Evolutionary conservation across 2,888 invertebrate genomes (phyloP).

Genomic region (Chironomus tentans): DNA sequence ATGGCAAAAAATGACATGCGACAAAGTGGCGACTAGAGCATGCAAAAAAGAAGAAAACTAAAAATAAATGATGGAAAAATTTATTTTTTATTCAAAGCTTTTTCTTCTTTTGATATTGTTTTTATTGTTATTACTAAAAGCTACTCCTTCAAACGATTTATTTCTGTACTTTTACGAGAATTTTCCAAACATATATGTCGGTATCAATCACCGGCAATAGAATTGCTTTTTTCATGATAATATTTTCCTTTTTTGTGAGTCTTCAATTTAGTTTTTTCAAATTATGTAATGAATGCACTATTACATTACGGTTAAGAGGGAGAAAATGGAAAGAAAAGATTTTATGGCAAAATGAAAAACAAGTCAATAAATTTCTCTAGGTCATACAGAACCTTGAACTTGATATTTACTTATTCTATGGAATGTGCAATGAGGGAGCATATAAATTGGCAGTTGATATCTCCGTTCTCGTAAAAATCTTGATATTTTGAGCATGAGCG

Average conservation of each 20-base stretch:
- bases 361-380: constrained; percentile 19
- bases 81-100: not conserved
- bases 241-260: not conserved
- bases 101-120: not conserved
- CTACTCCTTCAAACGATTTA: too few relatives aligned
- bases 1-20: not conserved
- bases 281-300: too few relatives aligned
- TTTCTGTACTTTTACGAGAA: not conserved
- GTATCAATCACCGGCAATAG: not conserved
- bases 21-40: not conserved
- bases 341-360: not conserved
- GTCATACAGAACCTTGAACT: constrained; percentile 11
- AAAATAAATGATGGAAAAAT: not conserved
- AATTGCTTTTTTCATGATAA: not conserved
- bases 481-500: not conserved
- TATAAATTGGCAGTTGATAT: too few relatives aligned
- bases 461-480: not conserved
- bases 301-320: too few relatives aligned
- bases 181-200: not conserved
- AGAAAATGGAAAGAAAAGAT: not conserved
- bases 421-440: too few relatives aligned
- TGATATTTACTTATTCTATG: not conserved
- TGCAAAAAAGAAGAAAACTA: not conserved
- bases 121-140: too few relatives aligned
- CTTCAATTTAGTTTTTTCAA: not conserved